Percentiles rank a stretch among this genome's conserved stretches.
phyloP scores from a whole-genome alignment of 2,888 invertebrate genomes.

The Netelia virgata region DNA sequence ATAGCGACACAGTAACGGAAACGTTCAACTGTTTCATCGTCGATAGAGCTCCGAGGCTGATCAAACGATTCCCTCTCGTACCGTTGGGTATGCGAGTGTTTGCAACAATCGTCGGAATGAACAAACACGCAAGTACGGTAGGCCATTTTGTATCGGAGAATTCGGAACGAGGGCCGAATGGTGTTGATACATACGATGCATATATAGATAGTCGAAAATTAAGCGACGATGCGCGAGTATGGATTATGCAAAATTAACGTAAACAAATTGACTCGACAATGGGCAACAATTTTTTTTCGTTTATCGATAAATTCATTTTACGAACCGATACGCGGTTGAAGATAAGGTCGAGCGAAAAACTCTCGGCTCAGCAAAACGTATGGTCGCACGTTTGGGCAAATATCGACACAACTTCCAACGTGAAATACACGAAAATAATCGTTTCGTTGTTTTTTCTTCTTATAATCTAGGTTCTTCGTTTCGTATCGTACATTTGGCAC shows the following conservation, averaged over 20 bases:
- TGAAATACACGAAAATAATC: constrained; percentile 38
- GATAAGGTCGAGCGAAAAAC: not conserved
- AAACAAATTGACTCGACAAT: constrained; percentile 3
- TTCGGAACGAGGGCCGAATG: not conserved
- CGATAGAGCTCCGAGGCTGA: constrained; percentile 36
- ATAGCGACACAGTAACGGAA: not conserved
- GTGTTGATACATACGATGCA: not conserved
- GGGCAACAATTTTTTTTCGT: not conserved
- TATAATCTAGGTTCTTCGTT: constrained; percentile 57
- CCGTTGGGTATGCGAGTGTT: constrained; percentile 12
- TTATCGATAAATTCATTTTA: not conserved
- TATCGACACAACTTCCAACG: constrained; percentile 14
- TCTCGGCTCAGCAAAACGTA: not conserved
- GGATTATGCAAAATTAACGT: constrained; percentile 30
- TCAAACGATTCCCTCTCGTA: constrained; percentile 56
- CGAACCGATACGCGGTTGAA: not conserved
- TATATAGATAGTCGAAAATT: constrained; percentile 17
- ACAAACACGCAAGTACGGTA: constrained; percentile 42
- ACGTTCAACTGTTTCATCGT: constrained; percentile 36
- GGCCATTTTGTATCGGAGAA: constrained; percentile 23
- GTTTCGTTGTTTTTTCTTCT: constrained; percentile 42
- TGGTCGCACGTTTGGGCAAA: not conserved
- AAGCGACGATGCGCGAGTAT: not conserved
- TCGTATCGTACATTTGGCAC: constrained; percentile 35
- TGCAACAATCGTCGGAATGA: constrained; percentile 58